Evolutionary conservation across 2,797 vertebrate species (phyloP).

Genomic region (Urophycis tenuis): DNA sequence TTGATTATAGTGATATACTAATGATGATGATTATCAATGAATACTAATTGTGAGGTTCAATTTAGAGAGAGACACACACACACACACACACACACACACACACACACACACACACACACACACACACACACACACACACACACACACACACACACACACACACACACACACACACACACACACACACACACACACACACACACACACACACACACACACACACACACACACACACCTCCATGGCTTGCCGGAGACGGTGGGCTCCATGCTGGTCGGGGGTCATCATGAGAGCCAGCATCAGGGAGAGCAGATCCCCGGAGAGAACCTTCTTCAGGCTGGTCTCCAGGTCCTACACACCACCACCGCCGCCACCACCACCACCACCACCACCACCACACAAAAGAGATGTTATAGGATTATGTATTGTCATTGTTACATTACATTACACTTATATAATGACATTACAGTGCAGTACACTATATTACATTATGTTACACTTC

Average conservation of each 20-base stretch:
- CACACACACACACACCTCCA: slow-evolving; percentile 63
- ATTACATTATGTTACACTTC: too few relatives aligned
- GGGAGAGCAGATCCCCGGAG: slow-evolving; percentile 61
- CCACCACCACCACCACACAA: too few relatives aligned
- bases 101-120: slow-evolving; percentile 70
- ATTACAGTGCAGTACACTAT: too few relatives aligned
- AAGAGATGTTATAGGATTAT: too few relatives aligned
- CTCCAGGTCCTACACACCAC: slow-evolving; percentile 62
- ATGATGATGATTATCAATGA: too few relatives aligned
- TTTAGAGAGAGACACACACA: slow-evolving; percentile 68
- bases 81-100: slow-evolving; percentile 76
- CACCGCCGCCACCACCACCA: background rate
- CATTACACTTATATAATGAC: too few relatives aligned
- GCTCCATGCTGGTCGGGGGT: slow-evolving; percentile 61
- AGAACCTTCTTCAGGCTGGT: slow-evolving; percentile 63
- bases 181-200: slow-evolving; percentile 55
- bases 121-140: slow-evolving; percentile 73
- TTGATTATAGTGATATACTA: too few relatives aligned
- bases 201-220: background rate
- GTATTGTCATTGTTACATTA: too few relatives aligned
- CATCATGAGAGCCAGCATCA: slow-evolving; percentile 68
- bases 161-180: slow-evolving; percentile 75
- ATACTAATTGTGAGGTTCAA: slow-evolving; percentile 44
- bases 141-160: slow-evolving; percentile 74
- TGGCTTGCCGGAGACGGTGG: slow-evolving; percentile 67